Conservation (phyloP, 1,140 invertebrate genomes). For the Aphaenogaster rudis region DNA sequence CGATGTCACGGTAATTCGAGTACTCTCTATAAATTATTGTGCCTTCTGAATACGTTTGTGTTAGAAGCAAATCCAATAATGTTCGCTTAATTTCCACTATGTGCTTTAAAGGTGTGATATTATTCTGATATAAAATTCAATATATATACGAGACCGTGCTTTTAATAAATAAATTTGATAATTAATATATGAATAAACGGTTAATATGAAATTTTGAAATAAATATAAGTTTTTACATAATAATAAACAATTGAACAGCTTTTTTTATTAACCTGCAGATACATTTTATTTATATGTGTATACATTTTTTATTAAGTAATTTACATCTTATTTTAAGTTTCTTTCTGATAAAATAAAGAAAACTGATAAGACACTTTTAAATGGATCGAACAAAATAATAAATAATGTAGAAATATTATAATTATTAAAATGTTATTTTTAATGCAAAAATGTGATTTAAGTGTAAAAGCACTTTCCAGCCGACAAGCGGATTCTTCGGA, state of each 20-base stretch:
- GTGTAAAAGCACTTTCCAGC: background rate
- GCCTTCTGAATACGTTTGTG: constrained; percentile 15
- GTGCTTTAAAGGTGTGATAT: background rate
- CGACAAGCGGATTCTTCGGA: background rate
- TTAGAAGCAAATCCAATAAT: constrained; percentile 50
- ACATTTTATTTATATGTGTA: background rate
- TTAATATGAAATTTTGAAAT: background rate
- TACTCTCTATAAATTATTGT: constrained; percentile 49
- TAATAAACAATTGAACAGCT: background rate
- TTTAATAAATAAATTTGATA: background rate
- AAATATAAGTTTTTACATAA: background rate
- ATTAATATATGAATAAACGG: background rate
- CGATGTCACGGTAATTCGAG: constrained; percentile 41
- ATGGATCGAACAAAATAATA: background rate
- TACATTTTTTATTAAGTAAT: background rate
- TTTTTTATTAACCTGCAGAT: background rate
- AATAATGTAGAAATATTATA: background rate
- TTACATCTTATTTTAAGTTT: background rate
- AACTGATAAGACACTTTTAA: constrained; percentile 1
- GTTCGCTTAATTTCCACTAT: constrained; percentile 14
- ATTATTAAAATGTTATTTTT: constrained; percentile 3
- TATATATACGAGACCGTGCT: background rate
- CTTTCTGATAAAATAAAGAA: background rate
- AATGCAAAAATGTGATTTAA: background rate
- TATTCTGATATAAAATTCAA: constrained; percentile 7